These are phyloP conservation scores for Centrocercus urophasianus DNA, from an alignment of 2,113 vertebrate genomes.

Conservation along the genomic window DNA sequence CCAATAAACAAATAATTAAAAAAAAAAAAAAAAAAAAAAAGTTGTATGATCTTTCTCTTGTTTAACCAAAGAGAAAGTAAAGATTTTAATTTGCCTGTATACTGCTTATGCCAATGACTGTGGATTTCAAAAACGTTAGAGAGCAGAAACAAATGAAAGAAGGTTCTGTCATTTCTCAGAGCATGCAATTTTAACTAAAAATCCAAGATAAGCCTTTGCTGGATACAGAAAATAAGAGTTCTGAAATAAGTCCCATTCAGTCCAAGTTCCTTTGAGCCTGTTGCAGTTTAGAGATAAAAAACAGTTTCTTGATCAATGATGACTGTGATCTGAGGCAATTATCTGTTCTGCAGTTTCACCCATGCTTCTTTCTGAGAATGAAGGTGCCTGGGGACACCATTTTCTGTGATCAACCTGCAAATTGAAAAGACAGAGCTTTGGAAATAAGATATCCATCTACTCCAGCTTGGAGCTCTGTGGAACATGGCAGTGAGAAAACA, in stretches of 20 bases:
- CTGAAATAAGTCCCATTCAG: not conserved
- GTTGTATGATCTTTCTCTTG: not conserved
- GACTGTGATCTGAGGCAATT: not conserved
- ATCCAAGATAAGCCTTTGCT: slow-evolving; percentile 19
- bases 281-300: slow-evolving; percentile 16
- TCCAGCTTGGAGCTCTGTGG: not conserved
- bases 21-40: not conserved
- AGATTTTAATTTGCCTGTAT: not conserved
- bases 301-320: not conserved
- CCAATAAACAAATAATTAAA: not conserved
- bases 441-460: not conserved
- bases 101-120: not conserved
- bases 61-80: not conserved
- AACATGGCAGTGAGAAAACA: not conserved
- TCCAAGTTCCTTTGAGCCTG: not conserved
- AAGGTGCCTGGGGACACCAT: not conserved
- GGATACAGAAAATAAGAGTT: not conserved
- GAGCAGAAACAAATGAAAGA: not conserved
- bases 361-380: not conserved
- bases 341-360: not conserved
- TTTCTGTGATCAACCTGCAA: not conserved
- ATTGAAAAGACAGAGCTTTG: not conserved
- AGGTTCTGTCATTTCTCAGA: slow-evolving; percentile 11
- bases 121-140: not conserved
- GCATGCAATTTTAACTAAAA: slow-evolving; percentile 3